Base-by-base conservation (phyloP, 2,113 vertebrate species). In the Casuarius casuarius region DNA sequence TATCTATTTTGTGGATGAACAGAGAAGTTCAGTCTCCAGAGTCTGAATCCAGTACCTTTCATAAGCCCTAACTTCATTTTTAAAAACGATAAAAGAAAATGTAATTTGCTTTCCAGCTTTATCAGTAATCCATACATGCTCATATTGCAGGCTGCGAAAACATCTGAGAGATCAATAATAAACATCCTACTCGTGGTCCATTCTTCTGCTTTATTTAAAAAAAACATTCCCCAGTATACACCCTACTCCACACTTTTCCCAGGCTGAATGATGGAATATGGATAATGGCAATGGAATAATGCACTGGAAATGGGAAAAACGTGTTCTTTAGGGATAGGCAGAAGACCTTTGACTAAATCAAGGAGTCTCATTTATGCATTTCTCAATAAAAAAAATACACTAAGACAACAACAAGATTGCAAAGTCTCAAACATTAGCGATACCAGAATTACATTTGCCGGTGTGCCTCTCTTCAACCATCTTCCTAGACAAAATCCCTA, bases 11-110 rank as follows among this genome's bases (percentile, higher is more conserved):
- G 84, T 44, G 38, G 89, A 76, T 95, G 97, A 97, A 94, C 38
- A 95, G 84, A 95, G 89, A 85, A 91, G 71, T 90, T 79, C 58
- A 26, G 54, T 91, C 97, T 91, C 95, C 63, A 88, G 97, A 96
- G 96, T 67, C 87, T 61, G 65, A 86, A 94, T 88, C 48, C 89
- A 90, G 94, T 77, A 91, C 82, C 91, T 97, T 96, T 97, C 97
- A 97, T 96, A 97, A 97, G 31, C 75, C 65, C 51, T 97, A 97
- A 97, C 89, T 95, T 97, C 92, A 92, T 97, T 97, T 95, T 90
- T 95, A 95, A 93, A 94, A 97, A 67, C 13, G 7, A 91, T 95
- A 95, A 95, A 91, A 96, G 95, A 95, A 97, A 97, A 97, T 84
- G 78, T 25, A 95, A 97, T 97, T 96, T 97, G 82, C 95, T 97